Evolutionary conservation across 2,113 vertebrate genomes (phyloP), one percentile per base, ranked within the genome.

Genomic region (Halcyon senegalensis): DNA sequence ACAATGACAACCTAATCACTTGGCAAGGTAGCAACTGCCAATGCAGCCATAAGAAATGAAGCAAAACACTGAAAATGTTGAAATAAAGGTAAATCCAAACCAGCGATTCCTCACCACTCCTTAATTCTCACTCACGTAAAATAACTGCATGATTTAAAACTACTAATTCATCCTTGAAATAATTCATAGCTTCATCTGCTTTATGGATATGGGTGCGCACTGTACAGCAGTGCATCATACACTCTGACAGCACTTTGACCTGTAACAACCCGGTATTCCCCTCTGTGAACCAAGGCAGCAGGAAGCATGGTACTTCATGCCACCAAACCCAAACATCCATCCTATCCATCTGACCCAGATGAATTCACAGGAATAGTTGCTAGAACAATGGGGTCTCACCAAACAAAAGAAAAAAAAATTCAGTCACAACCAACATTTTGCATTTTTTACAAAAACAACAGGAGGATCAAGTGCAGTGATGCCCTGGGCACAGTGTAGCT

Each of bases 161-260:
- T 53, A 44, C 24, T 18, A 39, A 30, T 53, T 87, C 76, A 83
- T 51, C 25, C 33, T 39, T 60, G 16, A 64, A 62, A 15, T 70
- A 74, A 70, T 35, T 39, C 23, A 58, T 0, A 50, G 44, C 10
- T 79, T 85, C 14, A 66, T 6, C 59, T 62, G 55, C 62, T 7
- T 5, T 4, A 27, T 0, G 18, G 31, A 15, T 24, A n/a, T 0
- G 0, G 5, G 6, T 4, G 31, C 51, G 59, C 19, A 10, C 39
- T 3, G 23, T 7, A 28, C 39, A 81, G 46, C 56, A 41, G 23
- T 1, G 3, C 20, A 44, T 16, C 31, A 20, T 0, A 10, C 9
- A 3, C 39, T n/a, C 39, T 35, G 14, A 12, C 13, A 13, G 30
- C 23, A 13, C 10, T 53, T 4, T 10, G 12, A 48, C 18, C 23